Percentiles rank a stretch among this genome's conserved stretches.
Conservation (phyloP, 2,113 vertebrate genomes). For the Rhodinocichla rosea region DNA sequence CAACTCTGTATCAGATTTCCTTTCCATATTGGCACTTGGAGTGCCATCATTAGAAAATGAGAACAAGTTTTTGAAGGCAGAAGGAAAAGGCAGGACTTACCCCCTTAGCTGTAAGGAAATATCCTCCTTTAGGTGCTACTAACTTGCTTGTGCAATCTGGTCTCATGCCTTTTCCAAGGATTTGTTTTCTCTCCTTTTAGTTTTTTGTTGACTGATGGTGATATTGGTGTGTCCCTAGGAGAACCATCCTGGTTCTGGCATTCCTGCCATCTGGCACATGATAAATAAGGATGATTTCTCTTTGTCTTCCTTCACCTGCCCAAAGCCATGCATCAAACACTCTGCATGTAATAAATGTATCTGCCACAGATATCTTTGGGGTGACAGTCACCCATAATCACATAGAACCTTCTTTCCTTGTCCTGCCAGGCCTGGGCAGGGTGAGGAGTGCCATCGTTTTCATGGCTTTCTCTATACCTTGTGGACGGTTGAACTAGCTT, state of each 20-base stretch:
- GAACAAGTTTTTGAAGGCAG: background rate
- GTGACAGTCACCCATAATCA: background rate
- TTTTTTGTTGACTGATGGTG: background rate
- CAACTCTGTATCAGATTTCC: background rate
- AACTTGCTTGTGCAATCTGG: background rate
- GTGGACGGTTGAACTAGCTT: background rate
- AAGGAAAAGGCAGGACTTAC: background rate
- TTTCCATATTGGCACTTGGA: background rate
- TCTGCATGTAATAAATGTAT: background rate
- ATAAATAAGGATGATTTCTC: background rate
- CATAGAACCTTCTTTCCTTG: too few relatives aligned
- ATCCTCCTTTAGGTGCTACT: background rate
- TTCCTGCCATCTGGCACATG: background rate
- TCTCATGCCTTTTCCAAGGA: background rate
- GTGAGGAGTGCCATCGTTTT: background rate
- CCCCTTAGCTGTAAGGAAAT: background rate
- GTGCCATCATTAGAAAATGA: background rate
- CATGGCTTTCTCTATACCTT: background rate
- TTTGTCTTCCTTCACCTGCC: conserved; percentile 1
- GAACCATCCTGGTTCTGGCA: background rate
- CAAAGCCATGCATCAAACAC: background rate
- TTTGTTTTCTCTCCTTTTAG: background rate
- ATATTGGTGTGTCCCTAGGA: background rate
- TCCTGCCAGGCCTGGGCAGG: background rate
- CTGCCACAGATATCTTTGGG: background rate